These are phyloP conservation scores for Beris chalybata DNA, from an alignment of 2,888 invertebrate genomes.

Conservation along the genomic window DNA sequence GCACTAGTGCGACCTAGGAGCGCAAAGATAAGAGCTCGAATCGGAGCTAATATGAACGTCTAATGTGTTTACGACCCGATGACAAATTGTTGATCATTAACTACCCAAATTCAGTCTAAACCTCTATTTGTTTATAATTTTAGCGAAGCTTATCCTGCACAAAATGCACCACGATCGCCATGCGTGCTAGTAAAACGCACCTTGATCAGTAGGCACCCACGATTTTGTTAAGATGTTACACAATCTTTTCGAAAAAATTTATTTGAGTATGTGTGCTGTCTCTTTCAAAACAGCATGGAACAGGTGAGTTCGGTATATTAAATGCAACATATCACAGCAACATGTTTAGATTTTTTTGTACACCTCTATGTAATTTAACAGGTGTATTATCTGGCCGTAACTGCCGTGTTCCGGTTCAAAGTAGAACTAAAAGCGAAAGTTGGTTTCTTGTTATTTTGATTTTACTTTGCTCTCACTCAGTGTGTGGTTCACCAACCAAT, in stretches of 20 bases:
- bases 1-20: too few species aligned
- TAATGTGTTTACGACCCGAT: neutral
- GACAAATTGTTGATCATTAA: constrained; percentile 1
- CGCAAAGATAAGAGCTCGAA: too few species aligned
- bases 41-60: too few species aligned
- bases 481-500: constrained; percentile 1
- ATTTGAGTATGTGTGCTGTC: too few species aligned
- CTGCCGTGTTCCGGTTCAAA: constrained; percentile 33
- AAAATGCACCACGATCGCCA: constrained; percentile 4
- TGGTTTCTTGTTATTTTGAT: constrained; percentile 25
- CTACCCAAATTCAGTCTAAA: neutral
- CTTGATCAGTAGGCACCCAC: too few species aligned
- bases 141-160: neutral
- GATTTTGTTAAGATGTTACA: too few species aligned
- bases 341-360: neutral
- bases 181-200: neutral
- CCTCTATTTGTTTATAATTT: constrained; percentile 18
- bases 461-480: neutral
- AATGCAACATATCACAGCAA: neutral
- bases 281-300: too few species aligned
- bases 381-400: constrained; percentile 17
- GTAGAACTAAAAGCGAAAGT: constrained; percentile 38
- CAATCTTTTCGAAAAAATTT: too few species aligned
- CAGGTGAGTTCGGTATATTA: too few species aligned
- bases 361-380: neutral